These are phyloP conservation scores for Microhierax caerulescens DNA, from an alignment of 2,797 vertebrate species.

Conservation along the genomic window DNA sequence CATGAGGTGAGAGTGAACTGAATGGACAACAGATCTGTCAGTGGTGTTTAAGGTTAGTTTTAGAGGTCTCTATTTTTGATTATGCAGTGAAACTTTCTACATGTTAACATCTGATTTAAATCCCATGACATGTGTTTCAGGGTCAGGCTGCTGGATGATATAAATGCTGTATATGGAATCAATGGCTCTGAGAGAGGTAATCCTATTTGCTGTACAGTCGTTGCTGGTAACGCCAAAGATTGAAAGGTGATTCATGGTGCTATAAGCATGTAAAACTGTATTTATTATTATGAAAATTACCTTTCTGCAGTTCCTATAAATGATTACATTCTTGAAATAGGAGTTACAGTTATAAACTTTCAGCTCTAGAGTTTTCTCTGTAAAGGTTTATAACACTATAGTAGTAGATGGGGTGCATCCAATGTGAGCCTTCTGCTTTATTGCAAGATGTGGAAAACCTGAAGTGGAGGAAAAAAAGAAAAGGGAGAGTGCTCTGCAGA, in stretches of 20 bases:
- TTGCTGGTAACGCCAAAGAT: not conserved
- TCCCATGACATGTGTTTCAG: not conserved
- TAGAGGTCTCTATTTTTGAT: constrained; percentile 28
- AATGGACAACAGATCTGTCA: constrained; percentile 38
- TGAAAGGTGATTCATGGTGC: constrained; percentile 3
- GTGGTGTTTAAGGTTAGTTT: constrained; percentile 42
- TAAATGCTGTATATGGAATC: constrained; percentile 1
- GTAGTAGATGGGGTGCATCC: not conserved
- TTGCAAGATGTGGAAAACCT: not conserved
- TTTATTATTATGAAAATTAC: constrained; percentile 4
- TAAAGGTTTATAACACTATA: not conserved
- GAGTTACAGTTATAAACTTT: not conserved
- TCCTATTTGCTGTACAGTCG: not conserved
- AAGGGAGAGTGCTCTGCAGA: not conserved
- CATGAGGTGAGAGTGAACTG: constrained; percentile 35
- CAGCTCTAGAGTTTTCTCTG: not conserved
- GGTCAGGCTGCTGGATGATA: constrained; percentile 28
- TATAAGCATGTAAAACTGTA: not conserved
- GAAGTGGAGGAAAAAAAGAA: not conserved
- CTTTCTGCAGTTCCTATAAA: not conserved
- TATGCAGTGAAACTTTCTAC: not conserved
- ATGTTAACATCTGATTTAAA: constrained; percentile 44
- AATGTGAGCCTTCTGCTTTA: not conserved
- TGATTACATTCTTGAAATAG: not conserved
- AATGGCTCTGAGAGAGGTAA: not conserved